phyloP scores from a whole-genome alignment of 1,140 invertebrate species.

The Heterodera carotae region DNA sequence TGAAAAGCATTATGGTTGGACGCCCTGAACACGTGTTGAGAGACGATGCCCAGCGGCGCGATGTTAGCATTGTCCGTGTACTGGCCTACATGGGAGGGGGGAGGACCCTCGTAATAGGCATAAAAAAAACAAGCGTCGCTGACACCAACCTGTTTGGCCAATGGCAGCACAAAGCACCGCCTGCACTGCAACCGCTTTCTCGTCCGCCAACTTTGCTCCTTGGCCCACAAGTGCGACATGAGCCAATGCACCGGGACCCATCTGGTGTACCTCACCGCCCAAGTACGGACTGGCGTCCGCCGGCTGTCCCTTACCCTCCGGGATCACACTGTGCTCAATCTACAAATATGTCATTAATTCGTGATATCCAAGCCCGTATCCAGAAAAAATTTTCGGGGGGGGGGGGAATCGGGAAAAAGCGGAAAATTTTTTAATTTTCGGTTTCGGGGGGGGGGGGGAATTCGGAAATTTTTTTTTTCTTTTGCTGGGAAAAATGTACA shows the following conservation, averaged over 20 bases:
- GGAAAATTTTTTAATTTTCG: too few species aligned
- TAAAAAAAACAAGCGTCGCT: too few species aligned
- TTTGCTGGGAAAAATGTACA: too few species aligned
- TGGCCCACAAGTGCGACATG: constrained; percentile 62
- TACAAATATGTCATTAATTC: too few species aligned
- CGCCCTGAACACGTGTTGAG: constrained; percentile 40
- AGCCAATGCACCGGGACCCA: constrained; percentile 38
- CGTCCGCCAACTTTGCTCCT: constrained; percentile 53
- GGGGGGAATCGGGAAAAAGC: too few species aligned
- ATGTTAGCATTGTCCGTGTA: constrained; percentile 44
- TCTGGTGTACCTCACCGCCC: constrained; percentile 54
- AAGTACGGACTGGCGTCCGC: constrained; percentile 49
- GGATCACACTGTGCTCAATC: constrained; percentile 24
- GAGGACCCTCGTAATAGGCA: too few species aligned
- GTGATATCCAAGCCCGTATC: too few species aligned
- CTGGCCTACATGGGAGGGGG: constrained; percentile 31
- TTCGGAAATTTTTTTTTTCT: not conserved
- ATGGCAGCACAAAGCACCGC: constrained; percentile 53
- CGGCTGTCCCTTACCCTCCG: constrained; percentile 37
- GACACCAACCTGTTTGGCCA: constrained; percentile 36
- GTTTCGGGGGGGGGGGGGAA: too few species aligned
- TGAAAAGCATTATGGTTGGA: constrained; percentile 52
- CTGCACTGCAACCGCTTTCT: constrained; percentile 57
- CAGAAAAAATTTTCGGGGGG: too few species aligned
- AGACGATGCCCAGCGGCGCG: constrained; percentile 43